Conservation (phyloP, 2,888 invertebrate genomes). For the Agrypnus murinus region DNA sequence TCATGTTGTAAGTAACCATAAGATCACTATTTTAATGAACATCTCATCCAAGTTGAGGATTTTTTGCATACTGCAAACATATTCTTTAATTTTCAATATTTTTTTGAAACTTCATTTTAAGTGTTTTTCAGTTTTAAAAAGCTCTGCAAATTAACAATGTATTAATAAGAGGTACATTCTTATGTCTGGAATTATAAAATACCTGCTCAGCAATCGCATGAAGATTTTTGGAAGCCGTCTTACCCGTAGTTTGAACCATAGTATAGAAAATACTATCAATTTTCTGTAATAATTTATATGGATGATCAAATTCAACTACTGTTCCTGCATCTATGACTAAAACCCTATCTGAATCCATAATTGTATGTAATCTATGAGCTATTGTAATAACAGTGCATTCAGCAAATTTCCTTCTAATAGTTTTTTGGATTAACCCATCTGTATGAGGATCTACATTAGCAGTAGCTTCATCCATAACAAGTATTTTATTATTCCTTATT, state of each 20-base stretch:
- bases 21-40: too few relatives aligned
- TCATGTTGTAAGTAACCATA: too few relatives aligned
- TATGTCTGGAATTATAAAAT: too few relatives aligned
- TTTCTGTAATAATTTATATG: slow-evolving; percentile 77
- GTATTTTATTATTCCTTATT: slow-evolving; percentile 68
- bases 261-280: slow-evolving; percentile 78
- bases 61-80: too few relatives aligned
- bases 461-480: slow-evolving; percentile 79
- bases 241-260: slow-evolving; percentile 81
- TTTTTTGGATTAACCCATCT: slow-evolving; percentile 82
- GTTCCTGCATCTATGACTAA: slow-evolving; percentile 85
- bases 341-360: slow-evolving; percentile 87
- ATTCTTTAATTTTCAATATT: too few relatives aligned
- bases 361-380: slow-evolving; percentile 86
- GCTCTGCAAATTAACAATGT: slow-evolving; percentile 26
- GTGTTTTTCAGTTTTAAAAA: slow-evolving; percentile 20
- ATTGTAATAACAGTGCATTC: slow-evolving; percentile 86
- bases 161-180: not conserved
- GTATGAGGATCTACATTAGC: slow-evolving; percentile 86
- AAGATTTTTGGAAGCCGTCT: slow-evolving; percentile 59
- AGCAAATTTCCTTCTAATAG: slow-evolving; percentile 81
- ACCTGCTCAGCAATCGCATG: slow-evolving; percentile 63
- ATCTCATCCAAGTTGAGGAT: too few relatives aligned
- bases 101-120: not conserved
- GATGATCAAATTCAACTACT: slow-evolving; percentile 83